Evolutionary conservation across 2,113 vertebrate species (phyloP).

Genomic region (Halcyon malimbica): DNA sequence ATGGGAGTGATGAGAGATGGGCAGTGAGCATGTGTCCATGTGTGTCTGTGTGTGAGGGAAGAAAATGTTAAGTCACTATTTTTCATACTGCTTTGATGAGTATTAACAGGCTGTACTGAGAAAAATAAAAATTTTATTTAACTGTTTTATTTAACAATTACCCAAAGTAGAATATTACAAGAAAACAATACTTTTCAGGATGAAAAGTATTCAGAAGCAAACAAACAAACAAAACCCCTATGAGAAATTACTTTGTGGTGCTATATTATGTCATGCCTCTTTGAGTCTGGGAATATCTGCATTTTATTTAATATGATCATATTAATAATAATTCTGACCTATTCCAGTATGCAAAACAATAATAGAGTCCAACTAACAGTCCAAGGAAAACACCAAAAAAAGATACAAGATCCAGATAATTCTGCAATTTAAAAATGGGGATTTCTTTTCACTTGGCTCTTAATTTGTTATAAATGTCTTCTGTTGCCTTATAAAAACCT

Average conservation of each 20-base stretch:
- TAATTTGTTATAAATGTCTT: not conserved
- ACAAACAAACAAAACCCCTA: not conserved
- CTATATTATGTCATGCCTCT: not conserved
- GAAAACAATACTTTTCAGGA: not conserved
- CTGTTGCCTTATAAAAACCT: not conserved
- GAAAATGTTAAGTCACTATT: not conserved
- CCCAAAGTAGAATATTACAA: not conserved
- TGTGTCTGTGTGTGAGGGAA: not conserved
- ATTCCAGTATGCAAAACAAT: not conserved
- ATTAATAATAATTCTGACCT: not conserved
- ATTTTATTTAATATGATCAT: not conserved
- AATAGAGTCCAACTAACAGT: not conserved
- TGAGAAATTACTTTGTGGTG: not conserved
- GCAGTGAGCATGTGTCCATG: too few relatives aligned
- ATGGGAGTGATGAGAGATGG: too few relatives aligned
- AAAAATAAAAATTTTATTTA: not conserved
- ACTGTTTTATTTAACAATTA: too few relatives aligned
- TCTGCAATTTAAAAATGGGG: accelerated
- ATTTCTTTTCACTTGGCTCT: not conserved
- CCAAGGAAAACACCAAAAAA: not conserved
- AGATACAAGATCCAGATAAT: not conserved
- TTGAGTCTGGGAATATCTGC: not conserved
- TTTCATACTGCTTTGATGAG: not conserved
- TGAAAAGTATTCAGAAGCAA: not conserved
- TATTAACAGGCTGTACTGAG: not conserved